Base-by-base conservation (phyloP, 2,888 invertebrate genomes). In the Stenodera caucasica region DNA sequence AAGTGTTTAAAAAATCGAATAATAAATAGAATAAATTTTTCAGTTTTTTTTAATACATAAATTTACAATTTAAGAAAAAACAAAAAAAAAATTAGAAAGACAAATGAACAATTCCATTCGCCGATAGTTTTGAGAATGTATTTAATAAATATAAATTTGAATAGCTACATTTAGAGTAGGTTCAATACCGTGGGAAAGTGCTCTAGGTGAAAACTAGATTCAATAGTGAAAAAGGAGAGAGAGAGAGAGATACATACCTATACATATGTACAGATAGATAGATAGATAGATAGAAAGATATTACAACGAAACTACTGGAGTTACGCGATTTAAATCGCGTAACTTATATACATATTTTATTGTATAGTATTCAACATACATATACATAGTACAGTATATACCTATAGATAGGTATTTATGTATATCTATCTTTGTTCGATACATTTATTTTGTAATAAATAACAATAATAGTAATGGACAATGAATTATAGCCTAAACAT, bases 111-210 rank as follows among this genome's bases (percentile, higher is more conserved):
- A 15, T 4, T n/a, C 30, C 40, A 40, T 40, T 40, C 40, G 40
- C 40, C 40, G 21, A 40, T 40, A 40, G 26, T 26, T 26, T 26
- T 26, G 26, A 26, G 5, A 26, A 26, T 26, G 26, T 26, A n/a
- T n/a, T 37, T 14, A 18, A 45, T 45, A 45, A 18, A 45, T 45
- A 45, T 45, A 45, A 18, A 45, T 45, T 18, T 45, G n/a, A 18
- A 45, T 45, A 45, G n/a, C 8, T 45, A 45, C 21, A 45, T 45
- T 18, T 14, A 32, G 40, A 40, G 40, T 40, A 40, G 40, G 53
- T 60, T 60, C 60, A 53, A 56, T 58, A 56, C 57, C 63, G 63
- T 63, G 63, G 63, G 63, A 63, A 63, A 56, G 21, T 53, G 54
- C 35, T 52, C 52, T 29, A 52, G 52, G 40, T 40, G 40, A 40